Conservation (phyloP, 2,113 vertebrate genomes). For the Nycticorax nycticorax region DNA sequence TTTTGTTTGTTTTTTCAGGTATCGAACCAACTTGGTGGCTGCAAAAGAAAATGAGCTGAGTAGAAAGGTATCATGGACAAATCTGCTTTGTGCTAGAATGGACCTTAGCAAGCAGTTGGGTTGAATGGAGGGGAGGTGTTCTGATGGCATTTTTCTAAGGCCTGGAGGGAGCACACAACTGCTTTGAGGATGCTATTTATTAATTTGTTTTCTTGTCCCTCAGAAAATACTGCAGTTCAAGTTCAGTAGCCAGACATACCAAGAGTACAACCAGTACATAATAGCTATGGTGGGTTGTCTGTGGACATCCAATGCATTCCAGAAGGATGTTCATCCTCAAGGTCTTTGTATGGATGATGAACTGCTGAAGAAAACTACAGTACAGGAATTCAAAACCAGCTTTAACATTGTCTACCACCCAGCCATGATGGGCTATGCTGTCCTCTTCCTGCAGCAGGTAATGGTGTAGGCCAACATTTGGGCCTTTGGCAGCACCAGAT, state of each 20-base stretch:
- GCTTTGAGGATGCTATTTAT: neutral
- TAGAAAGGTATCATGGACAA: constrained; percentile 77
- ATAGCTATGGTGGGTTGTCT: constrained; percentile 86
- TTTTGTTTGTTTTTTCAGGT: constrained; percentile 73
- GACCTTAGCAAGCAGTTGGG: neutral
- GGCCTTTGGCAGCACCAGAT: neutral
- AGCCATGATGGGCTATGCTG: constrained; percentile 81
- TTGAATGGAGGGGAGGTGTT: neutral
- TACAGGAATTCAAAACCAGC: constrained; percentile 69
- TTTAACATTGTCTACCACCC: constrained; percentile 89
- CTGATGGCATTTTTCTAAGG: neutral
- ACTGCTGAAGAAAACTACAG: constrained; percentile 72
- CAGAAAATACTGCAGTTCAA: constrained; percentile 76
- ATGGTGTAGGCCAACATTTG: neutral
- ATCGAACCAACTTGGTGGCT: constrained; percentile 84
- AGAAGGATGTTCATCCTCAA: constrained; percentile 62
- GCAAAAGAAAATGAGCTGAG: constrained; percentile 82
- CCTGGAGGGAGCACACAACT: neutral
- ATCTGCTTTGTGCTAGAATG: neutral
- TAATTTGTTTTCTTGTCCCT: neutral
- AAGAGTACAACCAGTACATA: constrained; percentile 87
- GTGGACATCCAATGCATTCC: constrained; percentile 85
- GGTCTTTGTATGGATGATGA: constrained; percentile 71
- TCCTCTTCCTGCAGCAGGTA: constrained; percentile 85
- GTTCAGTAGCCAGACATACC: constrained; percentile 82